Conservation (phyloP, 2,113 vertebrate species). For the Athene noctua region DNA sequence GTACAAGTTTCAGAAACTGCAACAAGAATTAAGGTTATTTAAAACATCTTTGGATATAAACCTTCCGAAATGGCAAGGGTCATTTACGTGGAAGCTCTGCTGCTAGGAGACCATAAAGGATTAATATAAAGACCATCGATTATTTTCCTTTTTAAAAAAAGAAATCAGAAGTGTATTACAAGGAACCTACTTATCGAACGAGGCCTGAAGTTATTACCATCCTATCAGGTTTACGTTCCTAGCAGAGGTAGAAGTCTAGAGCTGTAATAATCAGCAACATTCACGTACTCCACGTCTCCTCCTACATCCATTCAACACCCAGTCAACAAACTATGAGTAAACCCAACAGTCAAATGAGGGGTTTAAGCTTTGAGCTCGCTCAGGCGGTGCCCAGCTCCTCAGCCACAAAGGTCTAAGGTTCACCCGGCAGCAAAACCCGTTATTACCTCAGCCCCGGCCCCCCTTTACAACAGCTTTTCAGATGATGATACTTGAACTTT, state of each 20-base stretch:
- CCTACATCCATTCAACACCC: neutral
- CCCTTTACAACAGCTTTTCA: neutral
- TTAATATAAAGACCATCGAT: neutral
- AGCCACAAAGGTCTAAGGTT: neutral
- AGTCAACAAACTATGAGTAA: rapidly evolving
- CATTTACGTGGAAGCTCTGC: neutral
- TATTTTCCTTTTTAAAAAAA: neutral
- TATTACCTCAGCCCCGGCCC: neutral
- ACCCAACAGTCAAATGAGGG: neutral
- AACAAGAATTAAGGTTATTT: neutral
- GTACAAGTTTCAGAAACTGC: neutral
- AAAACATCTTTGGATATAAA: neutral
- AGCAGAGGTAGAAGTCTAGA: neutral
- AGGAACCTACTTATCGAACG: neutral
- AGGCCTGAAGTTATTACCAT: neutral
- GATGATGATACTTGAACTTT: neutral
- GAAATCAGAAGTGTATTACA: neutral
- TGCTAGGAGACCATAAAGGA: neutral
- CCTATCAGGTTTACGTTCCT: rapidly evolving
- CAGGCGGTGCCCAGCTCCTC: neutral
- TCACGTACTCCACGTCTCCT: rapidly evolving
- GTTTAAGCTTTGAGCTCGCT: neutral
- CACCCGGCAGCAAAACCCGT: neutral
- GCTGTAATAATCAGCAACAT: neutral
- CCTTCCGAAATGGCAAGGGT: neutral